Evolutionary conservation across 2,113 vertebrate species (phyloP).

Genomic region (Hystrix brachyura): DNA sequence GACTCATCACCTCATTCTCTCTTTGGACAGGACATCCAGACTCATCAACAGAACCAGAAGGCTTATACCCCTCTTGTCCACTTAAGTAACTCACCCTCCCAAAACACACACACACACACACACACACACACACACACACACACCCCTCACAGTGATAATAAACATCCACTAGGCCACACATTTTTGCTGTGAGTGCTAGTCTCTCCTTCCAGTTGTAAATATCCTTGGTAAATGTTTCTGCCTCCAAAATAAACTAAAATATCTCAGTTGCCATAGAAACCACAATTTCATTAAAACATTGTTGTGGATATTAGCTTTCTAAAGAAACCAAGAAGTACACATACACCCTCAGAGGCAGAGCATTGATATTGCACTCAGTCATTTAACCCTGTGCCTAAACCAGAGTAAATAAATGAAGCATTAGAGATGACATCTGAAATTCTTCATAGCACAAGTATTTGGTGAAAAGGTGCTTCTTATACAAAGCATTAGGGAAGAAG

Average conservation of each 20-base stretch:
- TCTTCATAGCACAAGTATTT: background rate
- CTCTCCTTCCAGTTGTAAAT: background rate
- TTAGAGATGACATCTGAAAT: background rate
- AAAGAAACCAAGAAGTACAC: constrained; percentile 36
- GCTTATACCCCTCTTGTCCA: background rate
- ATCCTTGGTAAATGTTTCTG: constrained; percentile 41
- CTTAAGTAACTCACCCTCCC: background rate
- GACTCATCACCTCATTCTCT: constrained; percentile 16
- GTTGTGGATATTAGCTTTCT: background rate
- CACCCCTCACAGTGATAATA: background rate
- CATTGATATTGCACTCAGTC: background rate
- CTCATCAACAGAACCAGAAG: constrained; percentile 9
- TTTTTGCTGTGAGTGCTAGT: constrained; percentile 14
- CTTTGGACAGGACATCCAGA: constrained; percentile 1
- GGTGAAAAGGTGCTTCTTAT: background rate
- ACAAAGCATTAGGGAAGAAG: background rate
- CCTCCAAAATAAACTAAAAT: constrained; percentile 11
- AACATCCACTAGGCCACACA: background rate
- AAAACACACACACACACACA: background rate
- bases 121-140: background rate
- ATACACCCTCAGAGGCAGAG: constrained; percentile 2
- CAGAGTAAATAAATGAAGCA: background rate
- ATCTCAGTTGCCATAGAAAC: constrained; percentile 63
- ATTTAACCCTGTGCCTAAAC: background rate
- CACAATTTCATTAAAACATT: constrained; percentile 53